Evolutionary conservation across 2,797 vertebrate species (phyloP), one percentile per base, ranked within the genome.

Genomic region (Cyprinella venusta): DNA sequence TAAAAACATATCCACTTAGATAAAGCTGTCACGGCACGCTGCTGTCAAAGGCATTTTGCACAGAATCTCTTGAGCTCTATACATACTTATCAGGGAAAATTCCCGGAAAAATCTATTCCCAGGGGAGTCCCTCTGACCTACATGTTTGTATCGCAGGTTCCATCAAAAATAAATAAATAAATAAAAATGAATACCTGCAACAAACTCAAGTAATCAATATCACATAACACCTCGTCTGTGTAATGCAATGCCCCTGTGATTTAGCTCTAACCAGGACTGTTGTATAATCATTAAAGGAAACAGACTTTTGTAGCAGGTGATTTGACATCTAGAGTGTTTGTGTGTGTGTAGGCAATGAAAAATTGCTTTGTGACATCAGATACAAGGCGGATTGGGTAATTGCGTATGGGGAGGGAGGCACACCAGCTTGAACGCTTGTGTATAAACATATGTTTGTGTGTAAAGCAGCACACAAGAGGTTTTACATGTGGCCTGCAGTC

Each of bases 121-220:
- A 61, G 63, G 5, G 15, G 80, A 79, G 59, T 69, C 63, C 40
- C n/a, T 69, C 64, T 83, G 85, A 83, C 81, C 81, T 82, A 86
- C 61, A 80, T 86, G 65, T 79, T 61, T 83, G 63, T 70, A 75
- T 82, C 19, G 54, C 76, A 79, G 54, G 30, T 70, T 79, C 42
- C 6, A 52, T 16, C n/a, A n/a, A 64, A n/a, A 26, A 61, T 26
- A 15, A 6, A 65, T 30, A 64, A 4, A 26, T 30, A 61, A 15
- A 2, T 45, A 33, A 33, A 40, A 42, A 76, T 38, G 16, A 79
- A 82, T 50, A 83, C 85, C 81, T 79, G 52, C 64, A 54, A 86
- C 61, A 79, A 80, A 80, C 84, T 74, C 76, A 18, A 72, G 81
- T 80, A 83, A 86, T 86, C 85, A 76, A 83, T 79, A 82, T 72